Evolutionary conservation across 2,797 vertebrate species (phyloP).

Genomic region (Enteromius trimaculatus): DNA sequence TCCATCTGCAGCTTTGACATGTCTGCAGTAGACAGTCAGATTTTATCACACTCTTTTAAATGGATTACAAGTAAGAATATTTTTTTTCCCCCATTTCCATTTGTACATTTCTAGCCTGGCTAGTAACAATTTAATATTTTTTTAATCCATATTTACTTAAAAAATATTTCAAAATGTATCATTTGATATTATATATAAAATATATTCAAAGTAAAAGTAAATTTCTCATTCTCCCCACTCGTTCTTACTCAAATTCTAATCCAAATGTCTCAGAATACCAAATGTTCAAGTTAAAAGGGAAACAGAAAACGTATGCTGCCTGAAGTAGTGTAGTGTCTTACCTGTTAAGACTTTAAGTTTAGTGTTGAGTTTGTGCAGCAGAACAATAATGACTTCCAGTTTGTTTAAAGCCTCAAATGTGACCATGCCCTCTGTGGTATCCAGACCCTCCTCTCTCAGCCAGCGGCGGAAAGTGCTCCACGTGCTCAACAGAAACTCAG

Average conservation of each 20-base stretch:
- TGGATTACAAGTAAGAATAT: too few relatives aligned
- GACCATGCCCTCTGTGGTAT: conserved; percentile 78
- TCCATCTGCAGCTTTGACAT: conserved; percentile 91
- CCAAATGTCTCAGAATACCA: neutral
- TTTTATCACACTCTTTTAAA: neutral
- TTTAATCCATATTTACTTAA: neutral
- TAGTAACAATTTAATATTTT: too few relatives aligned
- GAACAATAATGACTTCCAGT: conserved; percentile 88
- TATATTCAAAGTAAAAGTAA: too few relatives aligned
- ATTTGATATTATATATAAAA: neutral
- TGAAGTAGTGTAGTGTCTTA: conserved; percentile 46
- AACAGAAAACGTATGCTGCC: neutral
- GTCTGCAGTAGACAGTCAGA: conserved; percentile 72
- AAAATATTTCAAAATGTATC: too few relatives aligned
- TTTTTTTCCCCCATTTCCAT: too few relatives aligned
- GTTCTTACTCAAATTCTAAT: neutral
- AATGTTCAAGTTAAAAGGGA: neutral
- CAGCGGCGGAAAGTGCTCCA: conserved; percentile 91
- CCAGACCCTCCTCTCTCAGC: conserved; percentile 82
- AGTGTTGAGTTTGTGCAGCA: conserved; percentile 91
- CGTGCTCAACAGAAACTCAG: conserved; percentile 87
- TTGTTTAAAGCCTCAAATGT: conserved; percentile 88
- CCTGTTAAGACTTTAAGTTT: conserved; percentile 88
- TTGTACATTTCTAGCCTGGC: too few relatives aligned
- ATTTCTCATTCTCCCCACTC: too few relatives aligned